Base-by-base conservation (phyloP, 2,888 invertebrate species). In the Drosophila multiciliata region DNA sequence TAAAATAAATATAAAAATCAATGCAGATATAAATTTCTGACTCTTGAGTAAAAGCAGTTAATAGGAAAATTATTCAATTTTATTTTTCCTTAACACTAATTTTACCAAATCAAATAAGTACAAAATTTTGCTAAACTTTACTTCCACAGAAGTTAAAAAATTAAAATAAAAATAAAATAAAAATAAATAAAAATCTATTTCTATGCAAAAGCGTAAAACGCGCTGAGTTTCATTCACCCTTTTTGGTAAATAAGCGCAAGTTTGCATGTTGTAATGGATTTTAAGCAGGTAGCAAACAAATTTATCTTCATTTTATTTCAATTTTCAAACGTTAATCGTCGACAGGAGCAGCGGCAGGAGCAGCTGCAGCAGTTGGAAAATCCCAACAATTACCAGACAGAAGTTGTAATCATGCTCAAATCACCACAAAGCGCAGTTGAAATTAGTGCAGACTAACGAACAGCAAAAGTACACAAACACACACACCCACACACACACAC, bases 401-500 rank as follows among this genome's bases (percentile, higher is more conserved):
- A 15, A 73, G 75, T 73, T 74, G 83, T 80, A 87, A 85, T 87
- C 88, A 80, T 78, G 70, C 83, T 69, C 38, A 84, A 26, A 81
- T 80, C 64, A 71, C 87, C 79, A 62, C 89, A 80, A 78, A 81
- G 75, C 64, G 65, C 73, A 33, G 70, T 62, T 73, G 57, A 85
- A 87, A 80, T 84, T 72, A 77, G 70, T 65, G 78, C 71, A 74
- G 69, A 74, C 73, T 38, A 58, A 68, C 45, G 50, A 62, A 73
- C 23, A 58, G 52, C 75, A 73, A 7, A n/a, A n/a, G 53, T 20
- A 60, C n/a, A 32, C 17, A 38, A 45, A 50, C 17, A 59, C 66
- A 65, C 40, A 54, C 20, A 49, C 0, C 40, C 15, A 57, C 35
- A 23, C 29, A 32, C 59, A 29, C 54, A 15, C 40, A 33, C 32